Base-by-base conservation (phyloP, 2,113 vertebrate species). In the Amazona guildingii region DNA sequence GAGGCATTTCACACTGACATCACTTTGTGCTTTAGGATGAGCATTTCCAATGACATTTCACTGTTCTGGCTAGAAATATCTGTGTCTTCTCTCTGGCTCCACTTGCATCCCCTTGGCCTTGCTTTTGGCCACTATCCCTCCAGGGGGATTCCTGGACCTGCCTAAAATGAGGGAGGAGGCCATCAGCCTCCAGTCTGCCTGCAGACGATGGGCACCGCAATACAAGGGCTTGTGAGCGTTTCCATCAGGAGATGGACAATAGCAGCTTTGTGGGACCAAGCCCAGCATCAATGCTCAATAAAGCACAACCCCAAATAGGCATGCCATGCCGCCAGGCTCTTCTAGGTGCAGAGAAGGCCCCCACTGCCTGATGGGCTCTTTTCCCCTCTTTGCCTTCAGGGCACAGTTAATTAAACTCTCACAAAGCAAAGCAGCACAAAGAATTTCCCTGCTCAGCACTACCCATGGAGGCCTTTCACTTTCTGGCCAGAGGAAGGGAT, bases 361-460 rank as follows among this genome's bases (percentile, higher is more conserved):
- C 51, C 49, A 2, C 29, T 6, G 76, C 86, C 63, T 18, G 37
- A 39, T 13, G 80, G 73, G 83, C 63, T 90, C 55, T 62, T 35
- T 27, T 6, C n/a, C 33, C 64, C 62, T 85, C 55, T 17, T 10
- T 55, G 82, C 75, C 75, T 67, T 48, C 72, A 31, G 57, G 39
- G 2, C 79, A 91, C 2, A 89, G 18, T 94, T 96, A 35, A 78
- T 95, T 95, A 86, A 91, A 59, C 74, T 17, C 61, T 59, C 28
- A 94, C 88, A 95, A 93, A 94, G 78, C 78, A 10, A 0, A 31
- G 78, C 78, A 66, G 64, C 91, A 83, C 84, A 94, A 96, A 95
- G 64, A 27, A 69, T 62, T 69, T 41, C 89, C 68, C 72, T 73
- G 89, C 94, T 96, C 91, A 88, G 91, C 93, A 83, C 83, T 66